Base-by-base conservation (phyloP, 2,888 invertebrate species). In the Unio pictorum region DNA sequence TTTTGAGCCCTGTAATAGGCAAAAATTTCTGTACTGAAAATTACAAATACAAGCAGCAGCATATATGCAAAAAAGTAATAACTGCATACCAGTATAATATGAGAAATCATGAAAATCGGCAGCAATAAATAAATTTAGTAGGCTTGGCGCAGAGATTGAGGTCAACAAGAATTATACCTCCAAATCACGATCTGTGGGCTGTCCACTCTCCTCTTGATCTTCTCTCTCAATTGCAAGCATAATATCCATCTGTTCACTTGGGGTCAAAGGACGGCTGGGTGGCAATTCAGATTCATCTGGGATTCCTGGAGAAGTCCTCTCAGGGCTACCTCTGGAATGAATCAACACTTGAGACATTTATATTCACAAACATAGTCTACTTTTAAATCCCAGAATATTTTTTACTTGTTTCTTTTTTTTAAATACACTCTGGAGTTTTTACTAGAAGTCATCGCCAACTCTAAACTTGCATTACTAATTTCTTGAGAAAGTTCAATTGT, bases 241-340 rank as follows among this genome's bases (percentile, higher is more conserved):
- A 61, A 89, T 88, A 62, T 88, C 86, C 72, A 90, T 78, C 81
- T 90, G 90, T 78, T 89, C 87, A 74, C 81, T 85, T 6, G 90
- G 90, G 57, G 89, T 89, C 76, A 89, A 72, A 23, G 90, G 88
- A 57, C 90, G 83, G 76, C 89, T 89, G 8, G 84, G 85, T 54
- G 86, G 84, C 66, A 74, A 70, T 26, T 81, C 76, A 26, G 74
- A 71, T 1, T 71, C 77, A 60, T 77, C 76, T 3, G 60, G 61
- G 23, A 77, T 74, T 30, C 78, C 78, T 61, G 78, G 79, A 56
- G 77, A 73, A 7, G 68, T 61, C 26, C 61, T 23, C 15, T 75
- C 75, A 73, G 68, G 60, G 7, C 75, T 75, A 45, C 45, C 45
- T 15, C 45, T 45, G 45, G 59, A 20, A 59, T 54, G 55, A 62